Evolutionary conservation across 2,113 vertebrate species (phyloP).

Genomic region (Mobula birostris): DNA sequence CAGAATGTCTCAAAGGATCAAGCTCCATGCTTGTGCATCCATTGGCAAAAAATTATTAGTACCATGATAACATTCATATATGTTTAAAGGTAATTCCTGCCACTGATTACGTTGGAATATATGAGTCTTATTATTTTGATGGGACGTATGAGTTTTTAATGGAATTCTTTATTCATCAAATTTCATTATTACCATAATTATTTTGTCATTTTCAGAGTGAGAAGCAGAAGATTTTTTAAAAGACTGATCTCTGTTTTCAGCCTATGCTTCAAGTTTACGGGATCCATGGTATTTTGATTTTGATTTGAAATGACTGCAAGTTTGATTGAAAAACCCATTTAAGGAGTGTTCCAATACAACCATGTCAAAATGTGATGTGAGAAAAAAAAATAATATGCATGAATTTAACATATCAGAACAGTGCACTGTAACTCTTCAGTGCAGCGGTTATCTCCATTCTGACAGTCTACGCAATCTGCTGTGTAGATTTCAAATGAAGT

Average conservation of each 20-base stretch:
- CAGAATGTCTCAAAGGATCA: background rate
- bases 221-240: background rate
- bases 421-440: background rate
- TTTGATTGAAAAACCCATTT: background rate
- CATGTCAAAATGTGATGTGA: background rate
- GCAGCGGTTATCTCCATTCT: background rate
- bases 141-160: background rate
- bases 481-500: background rate
- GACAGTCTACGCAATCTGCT: background rate
- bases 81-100: background rate
- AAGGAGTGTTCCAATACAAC: background rate
- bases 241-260: background rate
- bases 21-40: background rate
- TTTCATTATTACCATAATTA: background rate
- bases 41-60: background rate
- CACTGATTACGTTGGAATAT: background rate
- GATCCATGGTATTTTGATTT: background rate
- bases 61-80: background rate
- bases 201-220: background rate
- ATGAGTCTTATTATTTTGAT: too few species aligned
- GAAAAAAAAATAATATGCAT: background rate
- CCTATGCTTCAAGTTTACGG: background rate
- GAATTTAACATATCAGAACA: conserved; percentile 15
- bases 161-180: background rate
- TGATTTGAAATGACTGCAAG: background rate